Percentiles rank a stretch among this genome's conserved stretches.
phyloP scores from a whole-genome alignment of 2,888 invertebrate genomes.

The Lasius platythorax region DNA sequence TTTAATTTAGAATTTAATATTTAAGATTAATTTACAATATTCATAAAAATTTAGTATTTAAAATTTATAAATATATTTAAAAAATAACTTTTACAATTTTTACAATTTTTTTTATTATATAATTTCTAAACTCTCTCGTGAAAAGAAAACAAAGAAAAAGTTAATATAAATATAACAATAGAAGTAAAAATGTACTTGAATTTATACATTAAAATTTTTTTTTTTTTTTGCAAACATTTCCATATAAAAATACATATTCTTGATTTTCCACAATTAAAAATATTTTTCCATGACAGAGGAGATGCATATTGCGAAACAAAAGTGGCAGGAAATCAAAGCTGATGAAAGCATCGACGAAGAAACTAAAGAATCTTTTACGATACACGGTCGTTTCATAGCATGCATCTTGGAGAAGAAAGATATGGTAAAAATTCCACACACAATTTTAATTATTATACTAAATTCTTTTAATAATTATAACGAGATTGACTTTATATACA shows the following conservation, averaged over 20 bases:
- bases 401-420: conserved; percentile 8
- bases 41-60: neutral
- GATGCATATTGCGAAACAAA: neutral
- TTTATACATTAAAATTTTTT: neutral
- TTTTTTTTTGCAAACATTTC: neutral
- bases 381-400: neutral
- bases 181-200: neutral
- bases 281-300: neutral
- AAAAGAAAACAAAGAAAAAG: too few species aligned
- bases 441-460: neutral
- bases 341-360: neutral
- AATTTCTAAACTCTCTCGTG: too few species aligned
- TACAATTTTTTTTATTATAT: neutral
- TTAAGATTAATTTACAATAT: too few species aligned
- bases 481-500: neutral
- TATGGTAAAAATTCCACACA: conserved; percentile 7
- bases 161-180: neutral
- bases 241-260: neutral
- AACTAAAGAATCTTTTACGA: neutral
- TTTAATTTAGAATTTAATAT: neutral
- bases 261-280: neutral
- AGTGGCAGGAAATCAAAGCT: too few species aligned
- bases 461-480: neutral
- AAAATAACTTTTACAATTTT: neutral
- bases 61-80: neutral